Evolutionary conservation across 2,888 invertebrate species (phyloP).

Genomic region (Perizoma flavofasciatum): DNA sequence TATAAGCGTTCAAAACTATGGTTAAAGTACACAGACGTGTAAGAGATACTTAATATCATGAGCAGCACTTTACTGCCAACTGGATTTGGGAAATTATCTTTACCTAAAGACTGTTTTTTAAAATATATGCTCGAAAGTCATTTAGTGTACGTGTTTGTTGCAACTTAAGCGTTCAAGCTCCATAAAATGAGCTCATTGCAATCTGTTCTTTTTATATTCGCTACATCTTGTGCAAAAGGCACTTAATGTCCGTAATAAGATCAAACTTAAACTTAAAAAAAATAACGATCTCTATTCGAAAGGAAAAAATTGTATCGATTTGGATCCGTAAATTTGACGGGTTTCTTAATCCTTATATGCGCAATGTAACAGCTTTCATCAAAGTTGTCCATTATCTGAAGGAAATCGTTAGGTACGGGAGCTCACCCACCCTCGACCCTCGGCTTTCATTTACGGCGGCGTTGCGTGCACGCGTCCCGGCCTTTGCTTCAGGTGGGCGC

Average conservation of each 20-base stretch:
- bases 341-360: slow-evolving; percentile 77
- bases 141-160: slow-evolving; percentile 70
- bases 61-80: slow-evolving; percentile 55
- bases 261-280: slow-evolving; percentile 35
- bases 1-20: slow-evolving; percentile 26
- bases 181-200: slow-evolving; percentile 64
- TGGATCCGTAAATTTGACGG: slow-evolving; percentile 68
- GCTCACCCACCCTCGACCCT: slow-evolving; percentile 73
- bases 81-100: slow-evolving; percentile 65
- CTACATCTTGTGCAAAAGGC: slow-evolving; percentile 57
- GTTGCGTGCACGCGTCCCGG: slow-evolving; percentile 81
- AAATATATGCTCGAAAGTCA: slow-evolving; percentile 65
- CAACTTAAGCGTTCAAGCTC: slow-evolving; percentile 60
- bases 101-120: slow-evolving; percentile 61
- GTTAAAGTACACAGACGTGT: slow-evolving; percentile 31
- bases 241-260: slow-evolving; percentile 50
- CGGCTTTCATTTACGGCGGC: slow-evolving; percentile 76
- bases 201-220: slow-evolving; percentile 59
- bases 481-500: slow-evolving; percentile 81
- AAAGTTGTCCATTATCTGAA: slow-evolving; percentile 81
- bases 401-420: slow-evolving; percentile 79
- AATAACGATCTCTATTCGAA: slow-evolving; percentile 62
- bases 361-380: slow-evolving; percentile 78
- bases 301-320: slow-evolving; percentile 68
- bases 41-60: slow-evolving; percentile 40